These are phyloP conservation scores for Apis laboriosa DNA, from an alignment of 1,140 invertebrate species.

Conservation along the genomic window DNA sequence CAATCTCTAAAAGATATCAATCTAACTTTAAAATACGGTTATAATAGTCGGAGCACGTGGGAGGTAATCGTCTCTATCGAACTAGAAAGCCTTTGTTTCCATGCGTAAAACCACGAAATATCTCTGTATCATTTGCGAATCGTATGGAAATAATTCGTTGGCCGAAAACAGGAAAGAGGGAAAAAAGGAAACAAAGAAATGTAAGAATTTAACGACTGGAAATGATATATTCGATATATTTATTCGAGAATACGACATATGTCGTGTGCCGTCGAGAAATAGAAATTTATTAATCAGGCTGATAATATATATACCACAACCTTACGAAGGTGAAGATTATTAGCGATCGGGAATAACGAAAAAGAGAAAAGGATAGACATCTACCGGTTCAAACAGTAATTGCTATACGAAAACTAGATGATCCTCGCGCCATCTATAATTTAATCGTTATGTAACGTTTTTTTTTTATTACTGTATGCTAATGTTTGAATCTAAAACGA, in stretches of 20 bases:
- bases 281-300: neutral
- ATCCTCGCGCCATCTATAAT: neutral
- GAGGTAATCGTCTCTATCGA: neutral
- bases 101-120: neutral
- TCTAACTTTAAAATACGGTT: neutral
- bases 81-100: neutral
- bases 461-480: no score
- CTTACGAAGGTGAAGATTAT: slow-evolving; percentile 1
- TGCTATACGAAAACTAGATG: neutral
- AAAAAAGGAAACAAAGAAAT: no score
- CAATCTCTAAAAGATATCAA: neutral
- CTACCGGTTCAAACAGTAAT: neutral
- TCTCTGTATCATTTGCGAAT: neutral
- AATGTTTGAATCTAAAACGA: neutral
- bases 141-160: neutral
- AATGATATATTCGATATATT: neutral
- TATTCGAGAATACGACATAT: neutral
- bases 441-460: slow-evolving; percentile 26
- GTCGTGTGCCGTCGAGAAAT: neutral
- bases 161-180: neutral
- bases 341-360: neutral
- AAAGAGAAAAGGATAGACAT: neutral
- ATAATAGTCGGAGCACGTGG: neutral
- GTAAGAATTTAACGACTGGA: no score
- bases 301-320: neutral